Evolutionary conservation across 2,113 vertebrate species (phyloP), one percentile per base, ranked within the genome.

Genomic region (Phyllostomus hastatus): DNA sequence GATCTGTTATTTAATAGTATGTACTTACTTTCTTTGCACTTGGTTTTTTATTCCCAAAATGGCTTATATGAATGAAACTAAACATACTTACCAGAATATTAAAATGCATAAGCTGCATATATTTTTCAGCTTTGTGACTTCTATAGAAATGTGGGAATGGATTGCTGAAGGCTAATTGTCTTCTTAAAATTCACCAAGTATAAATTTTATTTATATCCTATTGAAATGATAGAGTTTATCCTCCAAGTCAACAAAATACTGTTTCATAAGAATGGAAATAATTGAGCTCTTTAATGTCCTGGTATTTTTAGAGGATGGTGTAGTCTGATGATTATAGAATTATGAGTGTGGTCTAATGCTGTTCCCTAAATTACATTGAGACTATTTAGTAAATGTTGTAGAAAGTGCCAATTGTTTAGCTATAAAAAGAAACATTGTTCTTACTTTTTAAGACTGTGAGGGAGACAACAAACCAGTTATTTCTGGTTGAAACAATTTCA

Each of bases 351-450:
- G 5, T 76, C 17, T 81, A 89, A 35, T 91, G 72, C n/a, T 67
- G 1, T 91, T 89, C 31, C 52, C 48, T 52, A 78, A 59, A 7
- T 28, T 92, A 59, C 69, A 72, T 15, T 83, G 57, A 95, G 69
- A 81, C 38, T 91, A 35, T 75, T 97, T 89, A 87, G 64, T 61
- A 64, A 67, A 91, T 81, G 48, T 73, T 94, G 33, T 95, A 94
- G 85, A 87, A 97, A 97, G 69, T 91, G 26, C 78, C 79, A 67
- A 96, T 96, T 97, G 95, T 97, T 95, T 90, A 70, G 66, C 70
- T 97, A 70, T 95, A 94, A 94, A 97, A 90, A 90, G 97, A 92
- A 97, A 96, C 79, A 94, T 96, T 96, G 94, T 97, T 94, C 95
- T 52, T 91, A 73, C 22, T 82, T 57, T 92, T 90, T 95, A 94